These are phyloP conservation scores for Drosophila nasuta DNA, from an alignment of 1,140 invertebrate species.

Conservation along the genomic window DNA sequence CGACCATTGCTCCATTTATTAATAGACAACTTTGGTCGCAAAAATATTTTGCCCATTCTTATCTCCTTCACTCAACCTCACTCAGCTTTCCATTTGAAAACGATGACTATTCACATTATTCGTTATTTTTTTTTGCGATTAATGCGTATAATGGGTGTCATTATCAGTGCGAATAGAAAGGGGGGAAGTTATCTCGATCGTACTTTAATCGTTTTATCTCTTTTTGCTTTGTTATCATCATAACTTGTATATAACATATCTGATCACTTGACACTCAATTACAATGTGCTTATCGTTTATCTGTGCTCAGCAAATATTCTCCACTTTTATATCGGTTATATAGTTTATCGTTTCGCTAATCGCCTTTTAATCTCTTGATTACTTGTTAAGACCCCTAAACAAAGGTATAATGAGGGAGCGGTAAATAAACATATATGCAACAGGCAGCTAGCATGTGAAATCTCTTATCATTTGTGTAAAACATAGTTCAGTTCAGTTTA, in stretches of 20 bases:
- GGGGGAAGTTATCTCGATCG: too few relatives aligned
- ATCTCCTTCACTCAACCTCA: neutral
- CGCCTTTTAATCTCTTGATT: too few relatives aligned
- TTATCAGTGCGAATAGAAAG: slow-evolving; percentile 12
- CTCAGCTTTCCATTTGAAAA: neutral
- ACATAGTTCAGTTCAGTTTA: too few relatives aligned
- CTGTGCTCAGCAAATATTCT: neutral
- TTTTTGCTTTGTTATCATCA: neutral
- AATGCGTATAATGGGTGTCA: slow-evolving; percentile 4
- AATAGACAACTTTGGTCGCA: slow-evolving; percentile 11
- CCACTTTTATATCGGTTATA: too few relatives aligned
- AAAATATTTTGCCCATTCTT: slow-evolving; percentile 11
- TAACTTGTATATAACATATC: neutral
- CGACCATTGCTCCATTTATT: slow-evolving; percentile 13
- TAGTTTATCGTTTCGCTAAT: too few relatives aligned
- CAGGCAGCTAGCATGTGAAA: too few relatives aligned
- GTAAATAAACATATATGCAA: too few relatives aligned
- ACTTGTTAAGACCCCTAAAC: too few relatives aligned
- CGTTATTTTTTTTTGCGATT: slow-evolving; percentile 2
- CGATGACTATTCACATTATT: slow-evolving; percentile 9
- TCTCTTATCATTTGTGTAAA: too few relatives aligned
- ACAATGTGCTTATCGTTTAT: neutral
- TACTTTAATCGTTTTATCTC: slow-evolving; percentile 2
- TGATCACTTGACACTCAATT: slow-evolving; percentile 11
- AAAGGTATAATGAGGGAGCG: too few relatives aligned